Percentiles rank a stretch among this genome's conserved stretches.
phyloP scores from a whole-genome alignment of 2,888 invertebrate genomes.

The Noctua fimbriata region DNA sequence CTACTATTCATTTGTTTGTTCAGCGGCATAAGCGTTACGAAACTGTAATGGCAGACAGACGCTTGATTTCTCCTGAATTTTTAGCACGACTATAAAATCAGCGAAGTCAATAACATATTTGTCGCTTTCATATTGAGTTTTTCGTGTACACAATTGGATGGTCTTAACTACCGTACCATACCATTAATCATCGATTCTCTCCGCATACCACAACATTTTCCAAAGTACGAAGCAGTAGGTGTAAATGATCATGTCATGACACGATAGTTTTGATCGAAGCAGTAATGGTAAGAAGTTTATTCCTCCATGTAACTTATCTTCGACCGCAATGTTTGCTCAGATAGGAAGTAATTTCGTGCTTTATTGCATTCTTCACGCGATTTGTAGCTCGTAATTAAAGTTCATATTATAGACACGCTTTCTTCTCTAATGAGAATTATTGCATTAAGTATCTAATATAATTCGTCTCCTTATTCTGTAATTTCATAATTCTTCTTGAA shows the following conservation, averaged over 20 bases:
- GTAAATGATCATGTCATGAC: constrained; percentile 58
- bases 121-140: constrained; percentile 57
- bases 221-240: constrained; percentile 39
- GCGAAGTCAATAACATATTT: constrained; percentile 34
- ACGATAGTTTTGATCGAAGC: constrained; percentile 51
- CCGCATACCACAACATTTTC: constrained; percentile 50
- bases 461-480: constrained; percentile 33
- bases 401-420: constrained; percentile 83
- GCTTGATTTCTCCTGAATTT: constrained; percentile 37
- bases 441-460: constrained; percentile 60
- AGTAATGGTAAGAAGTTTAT: constrained; percentile 47
- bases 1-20: constrained; percentile 62
- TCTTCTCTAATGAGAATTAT: constrained; percentile 75
- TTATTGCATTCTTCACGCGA: constrained; percentile 85
- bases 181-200: constrained; percentile 60
- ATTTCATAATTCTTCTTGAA: constrained; percentile 6
- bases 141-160: constrained; percentile 51
- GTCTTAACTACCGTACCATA: constrained; percentile 38
- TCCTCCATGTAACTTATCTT: constrained; percentile 68
- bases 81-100: constrained; percentile 37
- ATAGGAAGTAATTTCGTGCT: constrained; percentile 86
- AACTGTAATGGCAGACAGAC: constrained; percentile 68
- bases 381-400: constrained; percentile 81
- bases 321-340: constrained; percentile 74
- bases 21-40: constrained; percentile 65